Evolutionary conservation across 2,113 vertebrate species (phyloP).

Genomic region (Furnarius figulus): DNA sequence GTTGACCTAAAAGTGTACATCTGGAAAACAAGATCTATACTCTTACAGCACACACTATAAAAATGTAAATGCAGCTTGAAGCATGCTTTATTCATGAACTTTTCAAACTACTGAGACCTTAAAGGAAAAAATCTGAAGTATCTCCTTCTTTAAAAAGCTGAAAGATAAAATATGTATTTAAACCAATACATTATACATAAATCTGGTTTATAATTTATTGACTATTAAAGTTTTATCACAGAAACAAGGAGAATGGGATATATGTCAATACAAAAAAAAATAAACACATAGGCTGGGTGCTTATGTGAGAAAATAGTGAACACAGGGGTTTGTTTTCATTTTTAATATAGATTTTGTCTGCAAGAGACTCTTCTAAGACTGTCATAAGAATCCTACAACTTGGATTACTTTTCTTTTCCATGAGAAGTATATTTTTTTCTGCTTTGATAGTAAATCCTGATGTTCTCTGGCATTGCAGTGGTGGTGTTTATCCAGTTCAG

Average conservation of each 20-base stretch:
- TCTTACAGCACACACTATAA: slow-evolving; percentile 67
- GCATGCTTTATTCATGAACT: slow-evolving; percentile 77
- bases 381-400: not conserved
- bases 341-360: not conserved
- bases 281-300: slow-evolving; percentile 44
- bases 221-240: slow-evolving; percentile 76
- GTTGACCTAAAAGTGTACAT: slow-evolving; percentile 65
- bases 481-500: slow-evolving; percentile 33
- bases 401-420: not conserved
- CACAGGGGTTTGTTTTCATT: not conserved
- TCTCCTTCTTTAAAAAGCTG: slow-evolving; percentile 68
- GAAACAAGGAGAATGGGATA: slow-evolving; percentile 65
- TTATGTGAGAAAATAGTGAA: not conserved
- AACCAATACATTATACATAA: slow-evolving; percentile 77
- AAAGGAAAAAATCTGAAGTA: slow-evolving; percentile 69
- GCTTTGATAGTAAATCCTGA: slow-evolving; percentile 8
- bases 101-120: slow-evolving; percentile 71
- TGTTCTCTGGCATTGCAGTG: not conserved
- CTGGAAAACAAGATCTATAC: slow-evolving; percentile 70
- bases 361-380: not conserved
- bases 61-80: slow-evolving; percentile 74
- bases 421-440: not conserved
- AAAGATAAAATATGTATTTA: slow-evolving; percentile 81
- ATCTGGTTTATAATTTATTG: slow-evolving; percentile 76
- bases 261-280: slow-evolving; percentile 64